Evolutionary conservation across 1,140 invertebrate species (phyloP), one percentile per base, ranked within the genome.

Genomic region (Piezodorus guildinii): DNA sequence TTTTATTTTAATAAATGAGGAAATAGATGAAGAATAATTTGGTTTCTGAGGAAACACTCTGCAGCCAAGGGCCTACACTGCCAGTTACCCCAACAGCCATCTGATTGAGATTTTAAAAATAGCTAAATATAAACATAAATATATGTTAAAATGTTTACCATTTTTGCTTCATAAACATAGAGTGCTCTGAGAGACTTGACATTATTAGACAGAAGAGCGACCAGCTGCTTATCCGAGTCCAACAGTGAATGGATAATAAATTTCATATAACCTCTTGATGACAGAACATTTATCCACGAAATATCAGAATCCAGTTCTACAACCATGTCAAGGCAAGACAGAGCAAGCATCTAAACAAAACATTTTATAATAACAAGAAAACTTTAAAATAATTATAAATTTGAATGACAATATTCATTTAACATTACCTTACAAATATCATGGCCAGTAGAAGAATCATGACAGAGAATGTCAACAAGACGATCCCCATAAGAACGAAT

Each of bases 101-200:
- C n/a, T n/a, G n/a, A n/a, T n/a, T n/a, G n/a, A n/a, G n/a, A n/a
- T n/a, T n/a, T n/a, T n/a, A n/a, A n/a, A n/a, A n/a, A n/a, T n/a
- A n/a, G n/a, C n/a, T n/a, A n/a, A n/a, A n/a, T n/a, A n/a, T n/a
- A n/a, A n/a, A n/a, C n/a, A 45, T 30, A 30, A 30, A 30, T 30
- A 3, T 5, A 30, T 62, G 3, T 21, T 3, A 14, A 62, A 49
- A 23, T 60, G 70, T 69, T 71, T 70, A 78, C 78, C 84, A 94
- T 87, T 74, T 91, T 90, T 0, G 90, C 87, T 73, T 93, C 88
- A 75, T 91, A 94, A 1, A 94, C 81, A 76, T 91, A 95, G 0
- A 94, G 74, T 1, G 85, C 82, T 63, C 85, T 81, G 25, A 94
- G 76, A 14, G 84, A 66, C 45, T 84, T 81, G 0, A 85, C 83